Evolutionary conservation across 2,113 vertebrate species (phyloP).

Genomic region (Sturnus vulgaris): DNA sequence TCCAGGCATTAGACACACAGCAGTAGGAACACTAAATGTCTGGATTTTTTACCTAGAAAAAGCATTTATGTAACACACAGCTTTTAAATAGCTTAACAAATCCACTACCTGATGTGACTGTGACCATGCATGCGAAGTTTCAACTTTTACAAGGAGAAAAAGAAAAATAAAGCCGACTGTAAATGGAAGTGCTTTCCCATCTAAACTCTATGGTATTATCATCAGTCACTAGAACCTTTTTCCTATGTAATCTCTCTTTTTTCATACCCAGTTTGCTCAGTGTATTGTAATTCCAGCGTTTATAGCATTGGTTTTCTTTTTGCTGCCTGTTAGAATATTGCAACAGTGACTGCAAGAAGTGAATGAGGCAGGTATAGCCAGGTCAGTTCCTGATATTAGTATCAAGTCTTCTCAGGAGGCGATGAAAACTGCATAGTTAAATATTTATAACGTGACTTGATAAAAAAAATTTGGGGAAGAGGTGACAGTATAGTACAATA

Average conservation of each 20-base stretch:
- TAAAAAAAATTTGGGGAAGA: not conserved
- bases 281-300: not conserved
- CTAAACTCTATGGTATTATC: not conserved
- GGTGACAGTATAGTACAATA: not conserved
- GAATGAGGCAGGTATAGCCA: not conserved
- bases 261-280: not conserved
- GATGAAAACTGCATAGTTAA: not conserved
- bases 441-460: not conserved
- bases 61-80: not conserved
- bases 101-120: not conserved
- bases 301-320: not conserved
- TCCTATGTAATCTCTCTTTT: not conserved
- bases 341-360: not conserved
- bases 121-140: not conserved
- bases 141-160: not conserved
- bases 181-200: not conserved
- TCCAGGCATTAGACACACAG: not conserved
- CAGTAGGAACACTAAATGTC: not conserved
- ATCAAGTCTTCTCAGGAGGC: not conserved
- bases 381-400: not conserved
- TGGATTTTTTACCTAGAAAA: not conserved
- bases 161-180: not conserved
- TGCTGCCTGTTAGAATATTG: not conserved
- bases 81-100: constrained; percentile 17
- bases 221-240: not conserved